Evolutionary conservation across 2,797 vertebrate genomes (phyloP).

Genomic region (Rhynchonycteris naso): DNA sequence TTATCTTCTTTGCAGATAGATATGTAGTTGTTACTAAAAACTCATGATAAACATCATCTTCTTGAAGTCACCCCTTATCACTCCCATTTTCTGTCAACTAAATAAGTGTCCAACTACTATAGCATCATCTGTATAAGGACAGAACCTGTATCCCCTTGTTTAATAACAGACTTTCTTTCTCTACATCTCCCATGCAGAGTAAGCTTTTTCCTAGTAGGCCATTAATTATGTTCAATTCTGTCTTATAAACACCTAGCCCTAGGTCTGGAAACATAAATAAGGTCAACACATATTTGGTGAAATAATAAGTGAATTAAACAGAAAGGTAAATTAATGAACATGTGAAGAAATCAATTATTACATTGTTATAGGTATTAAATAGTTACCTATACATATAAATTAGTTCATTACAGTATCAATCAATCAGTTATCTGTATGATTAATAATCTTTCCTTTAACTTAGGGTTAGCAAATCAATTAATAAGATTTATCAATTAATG

Average conservation of each 20-base stretch:
- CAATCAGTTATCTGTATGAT: neutral
- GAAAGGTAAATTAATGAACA: neutral
- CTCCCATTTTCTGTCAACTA: neutral
- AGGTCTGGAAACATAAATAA: neutral
- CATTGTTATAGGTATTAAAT: neutral
- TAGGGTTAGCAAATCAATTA: neutral
- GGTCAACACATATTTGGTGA: neutral
- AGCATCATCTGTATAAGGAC: neutral
- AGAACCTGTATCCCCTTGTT: neutral
- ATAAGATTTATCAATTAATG: neutral
- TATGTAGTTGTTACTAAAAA: neutral
- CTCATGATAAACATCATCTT: neutral
- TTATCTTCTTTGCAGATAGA: neutral
- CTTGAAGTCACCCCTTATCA: neutral
- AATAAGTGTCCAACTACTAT: accelerated
- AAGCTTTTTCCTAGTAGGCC: neutral
- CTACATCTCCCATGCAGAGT: neutral
- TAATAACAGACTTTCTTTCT: neutral
- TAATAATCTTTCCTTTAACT: neutral
- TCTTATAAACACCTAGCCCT: neutral
- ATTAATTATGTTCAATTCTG: neutral
- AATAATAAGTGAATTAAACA: conserved; percentile 10
- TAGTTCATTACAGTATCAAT: neutral
- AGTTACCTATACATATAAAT: neutral
- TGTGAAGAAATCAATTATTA: neutral